phyloP scores from a whole-genome alignment of 2,888 invertebrate species.

The Elysia crispata region DNA sequence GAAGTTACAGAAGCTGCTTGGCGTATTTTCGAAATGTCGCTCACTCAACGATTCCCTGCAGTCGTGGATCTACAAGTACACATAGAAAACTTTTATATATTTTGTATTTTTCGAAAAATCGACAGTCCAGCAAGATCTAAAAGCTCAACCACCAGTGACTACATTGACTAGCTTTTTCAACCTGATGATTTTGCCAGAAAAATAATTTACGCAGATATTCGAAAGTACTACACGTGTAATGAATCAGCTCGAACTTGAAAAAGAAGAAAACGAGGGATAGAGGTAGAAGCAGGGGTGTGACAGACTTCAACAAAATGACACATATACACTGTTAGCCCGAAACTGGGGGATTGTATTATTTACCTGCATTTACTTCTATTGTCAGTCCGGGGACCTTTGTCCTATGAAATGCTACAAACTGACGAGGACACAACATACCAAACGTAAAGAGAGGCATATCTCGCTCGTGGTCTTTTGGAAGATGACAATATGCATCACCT shows the following conservation, averaged over 20 bases:
- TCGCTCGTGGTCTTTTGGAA: conserved; percentile 18
- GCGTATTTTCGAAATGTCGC: conserved; percentile 5
- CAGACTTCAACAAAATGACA: conserved; percentile 34
- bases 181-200: conserved; percentile 51
- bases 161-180: conserved; percentile 50
- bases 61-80: neutral
- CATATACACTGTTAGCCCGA: conserved; percentile 60
- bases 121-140: neutral
- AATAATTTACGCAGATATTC: conserved; percentile 51
- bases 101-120: conserved; percentile 29
- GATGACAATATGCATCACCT: neutral
- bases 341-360: conserved; percentile 58
- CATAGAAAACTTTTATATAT: neutral
- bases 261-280: conserved; percentile 32
- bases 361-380: conserved; percentile 46
- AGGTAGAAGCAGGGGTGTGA: conserved; percentile 9
- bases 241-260: conserved; percentile 37
- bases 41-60: neutral
- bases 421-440: neutral
- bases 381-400: conserved; percentile 10
- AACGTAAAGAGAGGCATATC: conserved; percentile 19
- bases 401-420: neutral
- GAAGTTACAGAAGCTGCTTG: neutral
- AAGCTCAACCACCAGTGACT: conserved; percentile 21
- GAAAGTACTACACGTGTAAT: conserved; percentile 55